Percentiles rank a stretch among this genome's conserved stretches.
Evolutionary conservation across 2,113 vertebrate genomes (phyloP).

Genomic region (Aptenodytes forsteri): DNA sequence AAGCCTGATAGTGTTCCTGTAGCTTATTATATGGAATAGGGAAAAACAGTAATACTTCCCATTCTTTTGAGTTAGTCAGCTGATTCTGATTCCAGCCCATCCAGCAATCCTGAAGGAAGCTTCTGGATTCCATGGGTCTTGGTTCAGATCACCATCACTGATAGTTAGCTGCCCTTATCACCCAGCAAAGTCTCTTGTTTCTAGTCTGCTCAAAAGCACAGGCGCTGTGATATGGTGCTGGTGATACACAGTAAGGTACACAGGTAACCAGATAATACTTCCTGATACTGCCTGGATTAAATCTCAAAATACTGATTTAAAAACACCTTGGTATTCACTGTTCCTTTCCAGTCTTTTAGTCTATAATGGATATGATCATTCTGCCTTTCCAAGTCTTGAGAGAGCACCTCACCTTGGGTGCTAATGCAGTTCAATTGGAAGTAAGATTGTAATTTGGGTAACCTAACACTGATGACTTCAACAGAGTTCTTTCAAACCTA

Average conservation of each 20-base stretch:
- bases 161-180: not conserved
- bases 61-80: not conserved
- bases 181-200: not conserved
- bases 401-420: not conserved
- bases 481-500: not conserved
- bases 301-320: not conserved
- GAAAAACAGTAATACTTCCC: not conserved
- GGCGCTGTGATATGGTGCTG: not conserved
- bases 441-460: not conserved
- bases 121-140: not conserved
- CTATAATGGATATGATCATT: not conserved
- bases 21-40: accelerated
- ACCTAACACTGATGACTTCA: not conserved
- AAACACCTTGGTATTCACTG: not conserved
- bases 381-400: not conserved
- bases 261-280: not conserved
- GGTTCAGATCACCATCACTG: not conserved
- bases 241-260: not conserved
- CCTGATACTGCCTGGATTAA: not conserved
- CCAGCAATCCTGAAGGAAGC: not conserved
- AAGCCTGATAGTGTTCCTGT: not conserved
- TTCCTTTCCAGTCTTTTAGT: not conserved
- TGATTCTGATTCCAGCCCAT: not conserved
- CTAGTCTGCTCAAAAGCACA: not conserved
- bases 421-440: not conserved